Conservation (phyloP, 2,888 invertebrate species). For the Dioctria linearis region DNA sequence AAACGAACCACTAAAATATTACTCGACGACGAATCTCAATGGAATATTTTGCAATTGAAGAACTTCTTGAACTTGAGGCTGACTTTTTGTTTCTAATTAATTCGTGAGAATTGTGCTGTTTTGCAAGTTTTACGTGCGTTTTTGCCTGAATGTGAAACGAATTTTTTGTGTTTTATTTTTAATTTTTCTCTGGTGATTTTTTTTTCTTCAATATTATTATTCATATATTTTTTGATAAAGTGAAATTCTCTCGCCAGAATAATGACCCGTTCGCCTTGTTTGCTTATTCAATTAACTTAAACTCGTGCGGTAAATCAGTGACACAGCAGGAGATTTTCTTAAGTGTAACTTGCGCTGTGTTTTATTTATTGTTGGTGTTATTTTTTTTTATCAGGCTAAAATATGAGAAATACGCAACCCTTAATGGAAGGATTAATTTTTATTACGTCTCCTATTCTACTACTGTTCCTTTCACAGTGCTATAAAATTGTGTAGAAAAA, state of each 20-base stretch:
- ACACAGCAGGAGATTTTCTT: slow-evolving; percentile 5
- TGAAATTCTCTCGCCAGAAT: slow-evolving; percentile 9
- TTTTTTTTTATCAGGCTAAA: background rate
- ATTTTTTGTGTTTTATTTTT: background rate
- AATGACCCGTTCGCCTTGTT: slow-evolving; percentile 24
- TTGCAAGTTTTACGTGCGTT: slow-evolving; percentile 36
- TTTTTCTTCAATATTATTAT: background rate
- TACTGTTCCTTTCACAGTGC: background rate
- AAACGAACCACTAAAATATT: background rate
- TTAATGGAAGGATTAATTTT: background rate
- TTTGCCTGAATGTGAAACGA: slow-evolving; percentile 2
- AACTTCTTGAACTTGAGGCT: slow-evolving; percentile 3
- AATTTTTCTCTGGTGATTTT: background rate
- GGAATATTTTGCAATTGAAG: slow-evolving; percentile 7
- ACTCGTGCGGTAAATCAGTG: slow-evolving; percentile 43
- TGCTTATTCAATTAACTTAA: slow-evolving; percentile 28
- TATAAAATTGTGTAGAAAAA: background rate
- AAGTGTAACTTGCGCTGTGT: background rate
- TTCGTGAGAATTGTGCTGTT: slow-evolving; percentile 40
- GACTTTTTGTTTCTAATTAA: slow-evolving; percentile 33
- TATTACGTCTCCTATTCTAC: background rate
- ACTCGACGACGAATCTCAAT: background rate
- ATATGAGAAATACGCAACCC: slow-evolving; percentile 1
- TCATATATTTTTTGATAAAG: slow-evolving; percentile 12
- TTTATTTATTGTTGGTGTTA: no score